Percentiles rank a stretch among this genome's conserved stretches.
These are phyloP conservation scores for Apis dorsata DNA, from an alignment of 1,140 invertebrate species.

Conservation along the genomic window DNA sequence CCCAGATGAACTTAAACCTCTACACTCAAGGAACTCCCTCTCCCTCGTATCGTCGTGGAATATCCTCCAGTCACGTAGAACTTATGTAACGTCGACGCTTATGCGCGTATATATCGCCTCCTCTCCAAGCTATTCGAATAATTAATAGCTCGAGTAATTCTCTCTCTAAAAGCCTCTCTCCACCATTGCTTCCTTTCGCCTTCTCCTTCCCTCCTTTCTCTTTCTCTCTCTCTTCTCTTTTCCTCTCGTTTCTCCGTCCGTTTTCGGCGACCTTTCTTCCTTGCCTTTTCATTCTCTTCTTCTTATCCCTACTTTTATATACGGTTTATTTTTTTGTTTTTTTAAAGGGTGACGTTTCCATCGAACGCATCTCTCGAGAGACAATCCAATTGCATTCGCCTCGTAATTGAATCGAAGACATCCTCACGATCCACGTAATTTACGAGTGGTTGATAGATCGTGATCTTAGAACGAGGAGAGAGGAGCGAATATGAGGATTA, in stretches of 20 bases:
- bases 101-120: conserved; percentile 3
- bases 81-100: conserved; percentile 36
- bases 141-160: conserved; percentile 31
- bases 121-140: conserved; percentile 1
- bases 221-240: neutral
- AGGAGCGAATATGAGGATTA: neutral
- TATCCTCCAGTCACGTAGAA: conserved; percentile 33
- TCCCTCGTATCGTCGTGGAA: conserved; percentile 10
- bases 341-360: neutral
- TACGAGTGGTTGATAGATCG: conserved; percentile 23
- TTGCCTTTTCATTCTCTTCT: neutral
- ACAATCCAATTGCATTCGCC: conserved; percentile 13
- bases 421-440: conserved; percentile 13
- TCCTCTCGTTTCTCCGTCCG: too few relatives aligned
- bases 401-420: conserved; percentile 38
- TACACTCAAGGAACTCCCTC: neutral
- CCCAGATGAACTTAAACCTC: conserved; percentile 37
- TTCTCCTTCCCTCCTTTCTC: neutral
- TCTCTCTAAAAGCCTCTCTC: neutral
- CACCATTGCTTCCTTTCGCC: neutral
- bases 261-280: neutral
- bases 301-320: neutral
- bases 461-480: neutral
- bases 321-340: neutral
- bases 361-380: neutral